phyloP scores from a whole-genome alignment of 2,113 vertebrate genomes.

The Amphiprion ocellaris region DNA sequence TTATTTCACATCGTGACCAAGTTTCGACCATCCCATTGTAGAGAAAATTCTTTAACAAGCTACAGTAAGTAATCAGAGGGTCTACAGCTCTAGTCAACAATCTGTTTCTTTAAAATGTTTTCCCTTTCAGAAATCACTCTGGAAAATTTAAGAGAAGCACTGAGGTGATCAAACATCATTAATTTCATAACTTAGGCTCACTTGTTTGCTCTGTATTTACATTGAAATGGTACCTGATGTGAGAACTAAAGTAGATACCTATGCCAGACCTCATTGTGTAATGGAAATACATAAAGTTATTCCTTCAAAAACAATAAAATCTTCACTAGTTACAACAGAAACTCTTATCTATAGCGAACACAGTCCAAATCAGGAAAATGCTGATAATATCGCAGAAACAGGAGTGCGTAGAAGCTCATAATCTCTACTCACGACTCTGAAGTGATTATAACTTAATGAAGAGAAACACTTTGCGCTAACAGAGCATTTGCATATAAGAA shows the following conservation, averaged over 20 bases:
- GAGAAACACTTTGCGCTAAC: slow-evolving; percentile 28
- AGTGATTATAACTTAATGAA: slow-evolving; percentile 1
- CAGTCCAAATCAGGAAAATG: neutral
- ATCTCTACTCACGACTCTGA: slow-evolving; percentile 9
- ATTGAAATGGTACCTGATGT: slow-evolving; percentile 14
- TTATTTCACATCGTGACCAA: slow-evolving; percentile 41
- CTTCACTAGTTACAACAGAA: neutral
- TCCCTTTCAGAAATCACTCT: slow-evolving; percentile 18
- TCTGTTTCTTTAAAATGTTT: slow-evolving; percentile 16
- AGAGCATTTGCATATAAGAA: neutral
- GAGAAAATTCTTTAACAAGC: slow-evolving; percentile 28
- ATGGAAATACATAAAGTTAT: slow-evolving; percentile 6
- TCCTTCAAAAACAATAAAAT: neutral
- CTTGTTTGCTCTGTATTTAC: slow-evolving; percentile 24
- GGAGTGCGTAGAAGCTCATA: neutral
- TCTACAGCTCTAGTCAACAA: neutral
- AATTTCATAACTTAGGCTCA: slow-evolving; percentile 25
- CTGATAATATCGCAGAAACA: neutral
- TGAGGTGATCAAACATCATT: slow-evolving; percentile 39
- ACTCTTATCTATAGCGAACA: slow-evolving; percentile 1
- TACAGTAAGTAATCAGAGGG: slow-evolving; percentile 6
- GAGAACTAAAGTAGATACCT: neutral
- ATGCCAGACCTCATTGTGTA: slow-evolving; percentile 8
- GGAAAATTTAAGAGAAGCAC: slow-evolving; percentile 34
- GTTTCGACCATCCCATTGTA: neutral